Percentiles rank a stretch among this genome's conserved stretches.
Evolutionary conservation across 2,888 invertebrate species (phyloP).

Genomic region (Eledona agricola): DNA sequence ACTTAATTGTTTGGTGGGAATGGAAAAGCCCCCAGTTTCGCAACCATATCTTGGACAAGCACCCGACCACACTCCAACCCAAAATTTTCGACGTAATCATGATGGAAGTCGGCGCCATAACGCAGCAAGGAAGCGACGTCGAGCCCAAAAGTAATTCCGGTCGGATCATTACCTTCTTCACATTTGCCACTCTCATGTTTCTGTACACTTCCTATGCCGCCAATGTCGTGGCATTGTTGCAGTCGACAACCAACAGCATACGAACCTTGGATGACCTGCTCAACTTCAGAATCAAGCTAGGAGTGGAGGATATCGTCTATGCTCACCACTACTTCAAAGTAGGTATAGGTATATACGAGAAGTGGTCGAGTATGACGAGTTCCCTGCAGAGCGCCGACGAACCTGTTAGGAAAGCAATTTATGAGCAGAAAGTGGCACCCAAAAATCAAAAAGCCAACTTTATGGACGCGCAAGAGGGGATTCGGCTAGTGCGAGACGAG

Average conservation of each 20-base stretch:
- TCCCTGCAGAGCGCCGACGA: constrained; percentile 68
- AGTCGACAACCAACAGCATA: constrained; percentile 70
- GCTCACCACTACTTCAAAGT: constrained; percentile 72
- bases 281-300: constrained; percentile 68
- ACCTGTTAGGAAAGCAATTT: constrained; percentile 68
- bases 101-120: constrained; percentile 63
- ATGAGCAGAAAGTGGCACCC: constrained; percentile 70
- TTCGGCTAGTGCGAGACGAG: constrained; percentile 67
- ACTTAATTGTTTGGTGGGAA: constrained; percentile 54
- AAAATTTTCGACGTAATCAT: constrained; percentile 54
- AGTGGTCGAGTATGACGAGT: constrained; percentile 9
- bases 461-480: constrained; percentile 69
- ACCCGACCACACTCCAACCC: constrained; percentile 40
- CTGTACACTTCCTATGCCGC: constrained; percentile 74
- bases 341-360: constrained; percentile 47
- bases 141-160: constrained; percentile 64
- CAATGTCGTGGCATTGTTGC: constrained; percentile 73
- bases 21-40: constrained; percentile 46
- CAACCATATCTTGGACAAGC: constrained; percentile 1
- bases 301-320: constrained; percentile 68
- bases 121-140: constrained; percentile 63
- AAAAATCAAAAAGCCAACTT: constrained; percentile 68
- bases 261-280: constrained; percentile 66
- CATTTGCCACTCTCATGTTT: constrained; percentile 63
- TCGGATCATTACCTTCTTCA: constrained; percentile 56